A percentile compares a stretch with the other conserved stretches of the same genome.
Evolutionary conservation across 1,140 invertebrate genomes (phyloP).

Genomic region (Caerostris extrusa): DNA sequence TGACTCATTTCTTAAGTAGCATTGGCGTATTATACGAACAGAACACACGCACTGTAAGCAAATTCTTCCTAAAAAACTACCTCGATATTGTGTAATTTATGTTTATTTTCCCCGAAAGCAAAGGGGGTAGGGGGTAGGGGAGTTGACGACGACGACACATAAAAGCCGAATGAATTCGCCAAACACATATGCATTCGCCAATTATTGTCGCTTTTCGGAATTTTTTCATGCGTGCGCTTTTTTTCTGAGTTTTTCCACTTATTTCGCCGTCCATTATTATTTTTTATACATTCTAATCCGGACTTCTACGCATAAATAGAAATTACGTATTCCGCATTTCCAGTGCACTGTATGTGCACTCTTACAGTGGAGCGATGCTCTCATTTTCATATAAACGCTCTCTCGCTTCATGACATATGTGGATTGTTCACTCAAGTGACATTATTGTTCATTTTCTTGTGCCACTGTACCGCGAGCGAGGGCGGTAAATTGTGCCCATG

Average conservation of each 20-base stretch:
- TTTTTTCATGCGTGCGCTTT: constrained; percentile 50
- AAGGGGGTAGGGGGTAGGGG: neutral
- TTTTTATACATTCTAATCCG: constrained; percentile 43
- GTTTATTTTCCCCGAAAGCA: constrained; percentile 33
- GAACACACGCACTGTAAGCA: neutral
- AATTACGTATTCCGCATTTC: constrained; percentile 44
- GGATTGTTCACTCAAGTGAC: constrained; percentile 41
- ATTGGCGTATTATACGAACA: neutral
- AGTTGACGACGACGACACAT: neutral
- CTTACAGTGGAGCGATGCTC: constrained; percentile 33
- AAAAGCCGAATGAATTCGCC: constrained; percentile 41
- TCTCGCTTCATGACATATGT: constrained; percentile 23
- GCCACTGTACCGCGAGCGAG: neutral
- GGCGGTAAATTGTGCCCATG: constrained; percentile 41
- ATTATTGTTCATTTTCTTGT: constrained; percentile 51
- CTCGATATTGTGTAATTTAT: constrained; percentile 42
- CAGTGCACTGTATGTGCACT: constrained; percentile 4
- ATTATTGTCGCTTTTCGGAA: constrained; percentile 46
- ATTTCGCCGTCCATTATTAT: constrained; percentile 27
- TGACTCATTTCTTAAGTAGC: constrained; percentile 17
- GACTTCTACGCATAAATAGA: neutral
- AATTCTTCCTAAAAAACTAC: constrained; percentile 14
- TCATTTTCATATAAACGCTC: constrained; percentile 66
- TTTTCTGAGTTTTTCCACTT: constrained; percentile 40
- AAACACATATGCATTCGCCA: constrained; percentile 48